These are phyloP conservation scores for Micrasema longulum DNA, from an alignment of 1,140 invertebrate genomes.

Conservation along the genomic window DNA sequence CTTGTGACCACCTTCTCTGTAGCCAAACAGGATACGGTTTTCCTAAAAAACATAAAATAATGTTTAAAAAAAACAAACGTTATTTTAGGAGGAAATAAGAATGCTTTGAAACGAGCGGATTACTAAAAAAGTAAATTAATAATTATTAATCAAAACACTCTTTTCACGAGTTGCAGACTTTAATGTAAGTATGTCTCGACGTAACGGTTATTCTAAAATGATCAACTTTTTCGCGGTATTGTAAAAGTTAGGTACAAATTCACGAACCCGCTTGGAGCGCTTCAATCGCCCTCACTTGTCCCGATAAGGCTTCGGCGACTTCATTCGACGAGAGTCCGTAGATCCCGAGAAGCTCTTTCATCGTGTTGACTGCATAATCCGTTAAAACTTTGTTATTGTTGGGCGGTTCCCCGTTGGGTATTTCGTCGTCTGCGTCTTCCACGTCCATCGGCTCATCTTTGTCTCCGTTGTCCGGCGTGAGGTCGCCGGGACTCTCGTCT, in stretches of 20 bases:
- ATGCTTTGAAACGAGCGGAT: too few relatives aligned
- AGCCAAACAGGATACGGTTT: slow-evolving; percentile 52
- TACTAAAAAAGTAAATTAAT: too few relatives aligned
- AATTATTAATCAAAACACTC: too few relatives aligned
- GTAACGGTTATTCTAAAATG: too few relatives aligned
- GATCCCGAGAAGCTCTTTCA: slow-evolving; percentile 80
- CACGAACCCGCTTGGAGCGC: slow-evolving; percentile 62
- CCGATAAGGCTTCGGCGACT: slow-evolving; percentile 71
- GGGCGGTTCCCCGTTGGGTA: slow-evolving; percentile 63
- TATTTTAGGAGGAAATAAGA: too few relatives aligned
- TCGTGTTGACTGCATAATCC: slow-evolving; percentile 80
- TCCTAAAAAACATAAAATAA: slow-evolving; percentile 38
- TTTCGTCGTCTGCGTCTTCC: slow-evolving; percentile 54
- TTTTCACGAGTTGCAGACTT: too few relatives aligned
- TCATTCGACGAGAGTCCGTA: slow-evolving; percentile 75
- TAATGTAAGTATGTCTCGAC: background rate
- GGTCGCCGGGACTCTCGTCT: slow-evolving; percentile 18
- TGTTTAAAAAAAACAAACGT: background rate
- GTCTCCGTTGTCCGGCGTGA: slow-evolving; percentile 37
- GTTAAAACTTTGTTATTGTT: slow-evolving; percentile 69
- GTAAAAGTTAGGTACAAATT: background rate
- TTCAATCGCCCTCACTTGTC: slow-evolving; percentile 68
- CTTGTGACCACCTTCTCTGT: slow-evolving; percentile 48
- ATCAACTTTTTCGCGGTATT: too few relatives aligned
- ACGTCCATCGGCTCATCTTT: slow-evolving; percentile 52